phyloP scores from a whole-genome alignment of 2,888 invertebrate genomes.

The Antheraea yamamai region DNA sequence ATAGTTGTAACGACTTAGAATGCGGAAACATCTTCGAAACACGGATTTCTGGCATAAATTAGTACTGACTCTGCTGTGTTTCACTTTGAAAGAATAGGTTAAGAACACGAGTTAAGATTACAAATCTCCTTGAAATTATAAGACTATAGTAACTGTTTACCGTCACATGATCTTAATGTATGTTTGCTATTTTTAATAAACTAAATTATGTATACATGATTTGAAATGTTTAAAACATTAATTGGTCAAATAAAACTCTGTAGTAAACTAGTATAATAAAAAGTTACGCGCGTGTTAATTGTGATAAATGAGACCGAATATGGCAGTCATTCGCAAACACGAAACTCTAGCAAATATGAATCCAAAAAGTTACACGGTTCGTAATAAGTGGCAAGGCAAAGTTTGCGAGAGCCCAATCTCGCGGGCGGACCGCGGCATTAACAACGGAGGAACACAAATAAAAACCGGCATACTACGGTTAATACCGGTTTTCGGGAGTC shows the following conservation, averaged over 20 bases:
- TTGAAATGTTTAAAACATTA: background rate
- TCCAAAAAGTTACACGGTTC: conserved; percentile 7
- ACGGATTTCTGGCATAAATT: too few species aligned
- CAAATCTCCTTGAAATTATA: too few species aligned
- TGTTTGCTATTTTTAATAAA: background rate
- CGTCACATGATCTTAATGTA: too few species aligned
- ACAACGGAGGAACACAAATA: conserved; percentile 5
- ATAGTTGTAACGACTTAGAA: too few species aligned
- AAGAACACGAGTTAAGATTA: too few species aligned
- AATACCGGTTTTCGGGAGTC: conserved; percentile 8
- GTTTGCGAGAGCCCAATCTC: conserved; percentile 14
- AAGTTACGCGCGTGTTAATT: conserved; percentile 2
- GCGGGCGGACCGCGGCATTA: conserved; percentile 4
- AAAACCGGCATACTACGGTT: conserved; percentile 9
- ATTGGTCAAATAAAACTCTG: background rate
- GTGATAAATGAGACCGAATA: background rate
- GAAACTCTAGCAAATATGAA: conserved; percentile 13
- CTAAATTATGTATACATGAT: background rate
- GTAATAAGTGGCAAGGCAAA: conserved; percentile 5
- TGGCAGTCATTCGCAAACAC: conserved; percentile 3
- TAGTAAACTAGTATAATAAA: conserved; percentile 2
- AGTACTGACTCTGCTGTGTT: too few species aligned
- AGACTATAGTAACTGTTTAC: too few species aligned
- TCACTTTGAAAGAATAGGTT: too few species aligned
- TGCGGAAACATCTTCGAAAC: too few species aligned